A percentile compares a stretch with the other conserved stretches of the same genome.
Evolutionary conservation across 2,113 vertebrate genomes (phyloP).

Genomic region (Chaetops frenatus): DNA sequence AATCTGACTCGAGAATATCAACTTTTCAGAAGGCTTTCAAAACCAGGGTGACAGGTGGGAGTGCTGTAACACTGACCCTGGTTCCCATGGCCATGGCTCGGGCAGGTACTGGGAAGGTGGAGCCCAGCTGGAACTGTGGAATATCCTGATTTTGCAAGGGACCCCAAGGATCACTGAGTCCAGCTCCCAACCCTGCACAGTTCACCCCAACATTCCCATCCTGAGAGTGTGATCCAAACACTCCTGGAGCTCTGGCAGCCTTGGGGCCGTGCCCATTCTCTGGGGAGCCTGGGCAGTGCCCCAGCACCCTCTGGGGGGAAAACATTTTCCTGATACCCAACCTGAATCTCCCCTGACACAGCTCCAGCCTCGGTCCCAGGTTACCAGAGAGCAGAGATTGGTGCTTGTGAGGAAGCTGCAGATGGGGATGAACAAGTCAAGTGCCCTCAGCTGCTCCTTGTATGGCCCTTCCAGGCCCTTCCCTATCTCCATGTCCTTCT

Average conservation of each 20-base stretch:
- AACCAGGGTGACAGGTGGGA: no score
- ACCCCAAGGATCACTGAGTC: background rate
- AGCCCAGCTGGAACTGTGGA: background rate
- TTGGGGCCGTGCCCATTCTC: rapidly evolving
- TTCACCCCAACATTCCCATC: background rate
- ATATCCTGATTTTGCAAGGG: background rate
- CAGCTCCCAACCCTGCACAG: background rate
- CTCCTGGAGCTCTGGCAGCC: background rate
- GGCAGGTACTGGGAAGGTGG: background rate
- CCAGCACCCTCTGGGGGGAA: background rate
- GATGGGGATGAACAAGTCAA: background rate
- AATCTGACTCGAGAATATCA: no score
- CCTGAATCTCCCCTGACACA: background rate
- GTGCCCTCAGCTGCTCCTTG: background rate
- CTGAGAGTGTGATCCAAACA: rapidly evolving
- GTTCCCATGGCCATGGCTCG: background rate
- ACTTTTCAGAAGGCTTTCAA: no score
- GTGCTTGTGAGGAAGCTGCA: background rate
- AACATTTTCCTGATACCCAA: background rate
- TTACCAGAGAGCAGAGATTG: background rate
- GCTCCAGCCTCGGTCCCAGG: background rate
- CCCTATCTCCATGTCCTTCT: background rate
- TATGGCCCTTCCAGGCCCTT: background rate
- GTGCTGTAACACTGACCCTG: background rate
- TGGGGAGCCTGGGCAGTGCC: background rate